A percentile compares a stretch with the other conserved stretches of the same genome.
phyloP scores from a whole-genome alignment of 2,113 vertebrate genomes.

The Chaenogobius annularis region DNA sequence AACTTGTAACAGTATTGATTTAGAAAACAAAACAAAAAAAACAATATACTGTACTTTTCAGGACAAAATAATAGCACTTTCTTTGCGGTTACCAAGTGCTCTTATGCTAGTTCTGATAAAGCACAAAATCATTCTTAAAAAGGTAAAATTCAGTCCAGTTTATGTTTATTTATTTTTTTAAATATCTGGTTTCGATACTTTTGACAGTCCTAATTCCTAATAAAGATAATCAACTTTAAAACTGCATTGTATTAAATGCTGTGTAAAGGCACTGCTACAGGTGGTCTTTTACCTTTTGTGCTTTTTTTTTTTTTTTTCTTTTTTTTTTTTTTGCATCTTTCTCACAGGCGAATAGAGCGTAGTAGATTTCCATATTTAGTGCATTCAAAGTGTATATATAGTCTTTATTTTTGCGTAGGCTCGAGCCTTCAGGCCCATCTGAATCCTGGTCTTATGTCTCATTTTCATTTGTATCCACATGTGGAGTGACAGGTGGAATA shows the following conservation, averaged over 20 bases:
- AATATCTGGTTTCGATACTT: too few relatives aligned
- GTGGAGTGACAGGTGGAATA: conserved; percentile 7
- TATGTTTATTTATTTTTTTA: too few relatives aligned
- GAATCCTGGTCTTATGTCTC: conserved; percentile 2
- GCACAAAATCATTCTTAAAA: too few relatives aligned
- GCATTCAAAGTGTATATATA: neutral
- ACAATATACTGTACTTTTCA: too few relatives aligned
- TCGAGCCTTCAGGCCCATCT: neutral
- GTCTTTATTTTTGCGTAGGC: neutral
- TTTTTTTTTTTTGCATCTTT: neutral
- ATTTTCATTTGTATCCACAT: conserved; percentile 15
- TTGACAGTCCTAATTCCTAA: too few relatives aligned
- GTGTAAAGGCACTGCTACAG: neutral
- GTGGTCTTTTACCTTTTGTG: neutral
- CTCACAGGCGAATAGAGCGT: neutral
- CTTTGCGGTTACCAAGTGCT: too few relatives aligned
- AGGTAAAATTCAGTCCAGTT: too few relatives aligned
- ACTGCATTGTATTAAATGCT: neutral
- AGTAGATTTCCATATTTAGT: conserved; percentile 1
- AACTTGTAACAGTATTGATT: neutral
- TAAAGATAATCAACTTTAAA: neutral
- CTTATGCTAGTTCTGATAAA: too few relatives aligned
- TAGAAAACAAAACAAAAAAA: too few relatives aligned
- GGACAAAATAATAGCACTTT: too few relatives aligned
- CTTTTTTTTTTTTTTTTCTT: too few relatives aligned